Evolutionary conservation across 2,113 vertebrate species (phyloP), one percentile per base, ranked within the genome.

Genomic region (Mesoclemmys tuberculata): DNA sequence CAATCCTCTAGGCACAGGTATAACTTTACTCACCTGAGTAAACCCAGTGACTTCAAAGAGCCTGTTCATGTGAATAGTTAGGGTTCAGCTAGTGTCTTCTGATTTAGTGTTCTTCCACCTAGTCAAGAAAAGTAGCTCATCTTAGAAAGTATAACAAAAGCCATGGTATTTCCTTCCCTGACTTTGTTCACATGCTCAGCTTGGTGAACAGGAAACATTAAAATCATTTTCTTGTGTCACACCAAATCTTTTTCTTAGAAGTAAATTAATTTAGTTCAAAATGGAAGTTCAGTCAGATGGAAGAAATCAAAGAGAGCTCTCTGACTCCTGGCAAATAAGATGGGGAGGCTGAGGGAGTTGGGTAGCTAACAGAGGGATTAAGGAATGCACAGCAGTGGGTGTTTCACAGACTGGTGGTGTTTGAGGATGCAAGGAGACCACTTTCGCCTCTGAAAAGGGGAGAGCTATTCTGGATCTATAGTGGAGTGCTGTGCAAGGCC

Each of bases 11-110:
- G 74, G 85, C 74, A 78, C 78, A 80, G 3, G 8, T 46, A 83
- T 92, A 87, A 87, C 96, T 92, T 95, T 94, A 88, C 92, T 93
- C 87, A 80, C 87, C 93, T 21, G 84, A 93, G 93, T 29, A 87
- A 91, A 93, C 84, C 92, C 89, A 82, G 49, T 82, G 82, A 87
- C 85, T 97, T 84, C 91, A 61, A 0, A 35, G 71, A 90, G 68
- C 35, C 51, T 5, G 35, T 80, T n/a, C 82, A 91, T 83, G 54
- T 82, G 64, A 87, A 94, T 51, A 29, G 44, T 6, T 29, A 38
- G 10, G 10, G 64, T 22, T 22, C 19, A 38, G 64, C n/a, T 4
- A 1, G 41, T 29, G 41, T 46, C 46, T 77, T 77, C 44, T 77
- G 44, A 46, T 46, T 44, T 77, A 14, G 41, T 29, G 41, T 27